Base-by-base conservation (phyloP, 1,140 invertebrate genomes). In the Musca domestica region DNA sequence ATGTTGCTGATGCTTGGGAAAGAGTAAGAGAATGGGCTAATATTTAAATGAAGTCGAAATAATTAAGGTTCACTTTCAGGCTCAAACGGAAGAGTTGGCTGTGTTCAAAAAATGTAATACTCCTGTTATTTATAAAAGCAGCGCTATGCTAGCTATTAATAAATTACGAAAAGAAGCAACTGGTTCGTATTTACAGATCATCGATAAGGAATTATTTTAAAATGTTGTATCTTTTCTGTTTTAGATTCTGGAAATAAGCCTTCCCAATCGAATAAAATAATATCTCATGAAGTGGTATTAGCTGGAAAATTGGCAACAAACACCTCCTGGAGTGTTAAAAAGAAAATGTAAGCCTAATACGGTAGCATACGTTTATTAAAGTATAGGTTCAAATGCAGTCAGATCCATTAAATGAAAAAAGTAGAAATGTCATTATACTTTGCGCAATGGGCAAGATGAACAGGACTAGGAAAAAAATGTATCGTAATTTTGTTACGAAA, bases 101-200 rank as follows among this genome's bases (percentile, higher is more conserved):
- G 92, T 90, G 58, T 92, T 92, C 74, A 89, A 91, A 71, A 88
- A 91, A 74, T 92, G 92, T 75, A 89, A 87, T 71, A 91, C 89
- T 41, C 85, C 92, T 23, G 85, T 86, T 66, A 92, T 95, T 47
- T 96, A 96, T 82, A 89, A 94, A 79, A 94, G 92, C 82, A 90
- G 93, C 19, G 91, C 90, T 68, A 89, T 93, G 80, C 86, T 95
- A 71, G 84, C 91, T 27, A 87, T 94, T 20, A 92, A 92, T 74
- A 87, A 91, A 75, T 75, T 92, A 61, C 84, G 87, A 66, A 92
- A 91, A 78, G 90, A 92, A 81, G 74, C 87, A 2, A 83, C 85
- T 70, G 84, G 84, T 74, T 67, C 79, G 81, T 14, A 14, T 66
- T 66, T 48, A 58, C 41, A 25, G 20, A 41, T 20, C 64, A 52